These are phyloP conservation scores for Eudasyphora cyanicolor DNA, from an alignment of 2,888 invertebrate species.

Conservation along the genomic window DNA sequence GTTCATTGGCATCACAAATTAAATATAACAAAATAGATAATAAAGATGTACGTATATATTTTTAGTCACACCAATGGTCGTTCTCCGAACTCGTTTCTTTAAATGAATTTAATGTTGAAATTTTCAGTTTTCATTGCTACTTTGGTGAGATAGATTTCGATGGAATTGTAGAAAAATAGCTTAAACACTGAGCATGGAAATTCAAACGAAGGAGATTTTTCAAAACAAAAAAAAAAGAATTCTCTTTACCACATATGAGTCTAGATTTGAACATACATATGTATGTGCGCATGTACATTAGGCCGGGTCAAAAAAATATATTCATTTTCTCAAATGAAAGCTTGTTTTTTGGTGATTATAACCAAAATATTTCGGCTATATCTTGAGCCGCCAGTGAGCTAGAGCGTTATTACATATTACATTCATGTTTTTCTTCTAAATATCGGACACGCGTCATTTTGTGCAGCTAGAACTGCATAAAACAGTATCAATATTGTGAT, in stretches of 20 bases:
- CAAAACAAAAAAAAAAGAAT: too few species aligned
- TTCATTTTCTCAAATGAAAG: too few species aligned
- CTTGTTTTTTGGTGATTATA: too few species aligned
- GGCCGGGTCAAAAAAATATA: too few species aligned
- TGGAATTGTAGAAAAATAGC: background rate
- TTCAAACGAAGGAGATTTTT: background rate
- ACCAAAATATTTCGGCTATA: too few species aligned
- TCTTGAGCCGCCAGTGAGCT: too few species aligned
- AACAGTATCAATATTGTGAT: too few species aligned
- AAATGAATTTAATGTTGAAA: constrained; percentile 26
- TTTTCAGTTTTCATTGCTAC: background rate
- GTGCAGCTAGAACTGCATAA: too few species aligned
- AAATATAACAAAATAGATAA: background rate
- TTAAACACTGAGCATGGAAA: background rate
- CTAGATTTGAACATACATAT: background rate
- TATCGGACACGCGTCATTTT: too few species aligned
- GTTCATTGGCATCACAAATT: constrained; percentile 20
- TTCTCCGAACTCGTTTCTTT: background rate
- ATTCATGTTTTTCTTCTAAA: too few species aligned
- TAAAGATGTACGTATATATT: background rate
- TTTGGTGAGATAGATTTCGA: background rate
- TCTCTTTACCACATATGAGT: background rate
- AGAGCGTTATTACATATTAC: too few species aligned
- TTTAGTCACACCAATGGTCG: background rate
- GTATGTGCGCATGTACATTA: background rate